Evolutionary conservation across 2,888 invertebrate genomes (phyloP).

Genomic region (Chrysotoxum bicinctum): DNA sequence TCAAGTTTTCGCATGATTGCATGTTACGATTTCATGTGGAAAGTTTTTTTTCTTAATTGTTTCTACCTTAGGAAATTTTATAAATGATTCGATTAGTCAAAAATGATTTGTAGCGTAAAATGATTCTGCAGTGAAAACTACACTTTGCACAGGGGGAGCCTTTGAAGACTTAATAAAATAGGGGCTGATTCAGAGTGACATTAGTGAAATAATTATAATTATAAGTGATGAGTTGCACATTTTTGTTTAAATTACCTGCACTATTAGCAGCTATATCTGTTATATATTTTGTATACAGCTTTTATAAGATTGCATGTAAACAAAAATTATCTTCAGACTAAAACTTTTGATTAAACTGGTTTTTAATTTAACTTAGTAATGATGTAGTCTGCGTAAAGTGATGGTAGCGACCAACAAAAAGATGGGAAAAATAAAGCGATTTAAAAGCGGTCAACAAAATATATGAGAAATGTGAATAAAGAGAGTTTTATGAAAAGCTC

Average conservation of each 20-base stretch:
- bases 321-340: no score
- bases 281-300: no score
- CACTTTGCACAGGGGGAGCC: background rate
- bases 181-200: background rate
- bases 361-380: no score
- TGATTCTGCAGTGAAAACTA: slow-evolving; percentile 1
- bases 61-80: slow-evolving; percentile 20
- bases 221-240: background rate
- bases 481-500: no score
- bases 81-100: slow-evolving; percentile 62
- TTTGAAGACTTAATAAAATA: background rate
- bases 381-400: no score
- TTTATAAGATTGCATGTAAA: no score
- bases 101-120: slow-evolving; percentile 44
- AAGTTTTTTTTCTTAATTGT: slow-evolving; percentile 29
- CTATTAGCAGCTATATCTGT: background rate
- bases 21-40: slow-evolving; percentile 50
- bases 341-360: no score
- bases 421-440: no score
- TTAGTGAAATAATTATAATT: slow-evolving; percentile 7
- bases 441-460: no score
- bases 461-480: no score
- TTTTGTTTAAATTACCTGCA: background rate
- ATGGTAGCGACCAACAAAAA: no score
- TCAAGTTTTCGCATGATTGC: slow-evolving; percentile 57